Evolutionary conservation across 2,888 invertebrate genomes (phyloP).

Genomic region (Smittia aterrima): DNA sequence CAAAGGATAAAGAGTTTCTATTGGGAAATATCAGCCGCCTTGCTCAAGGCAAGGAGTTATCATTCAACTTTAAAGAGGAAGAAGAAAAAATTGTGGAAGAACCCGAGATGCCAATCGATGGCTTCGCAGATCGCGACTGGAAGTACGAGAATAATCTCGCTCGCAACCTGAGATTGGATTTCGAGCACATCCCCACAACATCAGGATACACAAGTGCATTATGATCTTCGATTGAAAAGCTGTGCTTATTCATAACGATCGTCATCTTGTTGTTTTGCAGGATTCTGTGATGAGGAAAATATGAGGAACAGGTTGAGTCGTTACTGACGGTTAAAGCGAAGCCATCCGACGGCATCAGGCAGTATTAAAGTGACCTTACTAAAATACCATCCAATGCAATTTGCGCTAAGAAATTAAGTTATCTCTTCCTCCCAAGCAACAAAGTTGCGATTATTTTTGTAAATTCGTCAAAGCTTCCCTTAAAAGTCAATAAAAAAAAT

Average conservation of each 20-base stretch:
- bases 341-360: constrained; percentile 9
- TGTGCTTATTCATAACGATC: background rate
- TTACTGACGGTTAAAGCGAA: constrained; percentile 17
- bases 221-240: background rate
- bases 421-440: background rate
- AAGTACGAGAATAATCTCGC: constrained; percentile 39
- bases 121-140: constrained; percentile 36
- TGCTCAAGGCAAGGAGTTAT: constrained; percentile 59
- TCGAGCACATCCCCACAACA: constrained; percentile 39
- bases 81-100: constrained; percentile 26
- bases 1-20: constrained; percentile 69
- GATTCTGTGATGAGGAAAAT: constrained; percentile 41
- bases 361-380: constrained; percentile 41
- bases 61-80: constrained; percentile 44
- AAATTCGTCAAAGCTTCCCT: background rate
- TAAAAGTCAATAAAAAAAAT: constrained; percentile 15
- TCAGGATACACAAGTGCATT: constrained; percentile 37
- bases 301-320: constrained; percentile 34
- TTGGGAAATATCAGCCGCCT: constrained; percentile 62
- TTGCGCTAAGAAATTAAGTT: constrained; percentile 11
- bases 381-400: constrained; percentile 34
- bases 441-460: constrained; percentile 33
- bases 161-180: constrained; percentile 30
- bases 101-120: constrained; percentile 36
- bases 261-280: constrained; percentile 18